A percentile compares a stretch with the other conserved stretches of the same genome.
Evolutionary conservation across 2,797 vertebrate species (phyloP).

Genomic region (Smutsia temminckii): DNA sequence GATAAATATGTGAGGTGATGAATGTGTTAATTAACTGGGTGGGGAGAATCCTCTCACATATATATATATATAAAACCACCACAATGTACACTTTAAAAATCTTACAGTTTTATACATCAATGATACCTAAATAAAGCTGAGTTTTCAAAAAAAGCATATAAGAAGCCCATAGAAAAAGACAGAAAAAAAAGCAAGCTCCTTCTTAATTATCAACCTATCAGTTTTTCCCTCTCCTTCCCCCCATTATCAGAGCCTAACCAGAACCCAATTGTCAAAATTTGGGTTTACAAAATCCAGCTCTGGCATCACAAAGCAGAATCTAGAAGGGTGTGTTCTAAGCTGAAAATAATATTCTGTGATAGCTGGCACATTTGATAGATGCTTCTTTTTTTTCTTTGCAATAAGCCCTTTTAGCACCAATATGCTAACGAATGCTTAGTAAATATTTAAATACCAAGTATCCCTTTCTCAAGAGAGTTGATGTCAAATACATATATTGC

Average conservation of each 20-base stretch:
- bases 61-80: background rate
- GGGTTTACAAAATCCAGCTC: background rate
- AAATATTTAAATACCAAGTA: background rate
- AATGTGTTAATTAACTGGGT: background rate
- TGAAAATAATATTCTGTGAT: slow-evolving; percentile 9
- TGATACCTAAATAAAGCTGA: background rate
- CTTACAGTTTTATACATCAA: background rate
- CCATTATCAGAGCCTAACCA: background rate
- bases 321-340: background rate
- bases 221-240: background rate
- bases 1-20: background rate
- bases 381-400: background rate
- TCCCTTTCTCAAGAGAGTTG: background rate
- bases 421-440: background rate
- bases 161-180: background rate
- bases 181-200: background rate
- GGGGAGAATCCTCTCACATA: background rate
- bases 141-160: background rate
- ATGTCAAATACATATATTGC: background rate
- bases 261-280: background rate
- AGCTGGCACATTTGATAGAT: background rate
- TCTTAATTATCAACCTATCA: background rate
- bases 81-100: background rate
- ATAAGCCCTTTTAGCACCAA: background rate
- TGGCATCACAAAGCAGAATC: background rate